Conservation (phyloP, 2,113 vertebrate genomes). For the Saguinus midas region DNA sequence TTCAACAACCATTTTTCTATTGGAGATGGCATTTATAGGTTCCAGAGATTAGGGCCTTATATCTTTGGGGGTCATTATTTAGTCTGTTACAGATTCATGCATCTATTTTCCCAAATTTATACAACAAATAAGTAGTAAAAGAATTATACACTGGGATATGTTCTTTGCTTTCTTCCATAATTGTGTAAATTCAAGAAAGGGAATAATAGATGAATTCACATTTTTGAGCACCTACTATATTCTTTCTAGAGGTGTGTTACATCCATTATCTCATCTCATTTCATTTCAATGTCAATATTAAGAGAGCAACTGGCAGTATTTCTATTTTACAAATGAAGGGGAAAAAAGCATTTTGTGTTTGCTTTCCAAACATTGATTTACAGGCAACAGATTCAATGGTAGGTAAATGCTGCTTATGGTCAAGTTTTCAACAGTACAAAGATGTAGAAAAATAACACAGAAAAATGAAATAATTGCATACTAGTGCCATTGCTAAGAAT, state of each 20-base stretch:
- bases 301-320: background rate
- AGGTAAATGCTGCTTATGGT: background rate
- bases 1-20: background rate
- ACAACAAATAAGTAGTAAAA: background rate
- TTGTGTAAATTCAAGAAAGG: background rate
- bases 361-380: background rate
- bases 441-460: background rate
- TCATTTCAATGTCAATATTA: background rate
- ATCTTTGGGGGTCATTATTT: background rate
- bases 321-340: background rate
- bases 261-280: background rate
- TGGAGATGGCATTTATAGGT: background rate
- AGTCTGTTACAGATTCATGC: background rate
- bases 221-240: background rate
- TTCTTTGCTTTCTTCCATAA: background rate
- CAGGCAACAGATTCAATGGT: no score
- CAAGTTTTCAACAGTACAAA: background rate
- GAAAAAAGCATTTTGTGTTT: background rate
- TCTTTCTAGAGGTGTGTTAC: background rate
- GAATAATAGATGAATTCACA: background rate
- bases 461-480: background rate
- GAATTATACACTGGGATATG: background rate
- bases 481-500: background rate
- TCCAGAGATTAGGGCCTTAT: background rate
- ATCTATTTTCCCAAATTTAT: background rate